These are phyloP conservation scores for Anguilla obscura DNA, from an alignment of 2,797 vertebrate species.

Conservation along the genomic window DNA sequence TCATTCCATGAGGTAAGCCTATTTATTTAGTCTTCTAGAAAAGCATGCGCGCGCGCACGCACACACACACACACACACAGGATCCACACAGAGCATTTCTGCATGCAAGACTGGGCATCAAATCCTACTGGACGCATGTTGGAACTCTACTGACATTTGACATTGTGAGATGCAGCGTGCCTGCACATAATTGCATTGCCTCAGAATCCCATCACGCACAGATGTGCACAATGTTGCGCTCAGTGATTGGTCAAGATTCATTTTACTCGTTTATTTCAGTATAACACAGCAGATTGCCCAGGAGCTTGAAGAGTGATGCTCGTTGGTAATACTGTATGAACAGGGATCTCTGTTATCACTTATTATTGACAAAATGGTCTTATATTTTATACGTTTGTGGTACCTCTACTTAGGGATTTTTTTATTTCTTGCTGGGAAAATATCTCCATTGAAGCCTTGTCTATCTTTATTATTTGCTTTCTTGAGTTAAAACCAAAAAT, in stretches of 20 bases:
- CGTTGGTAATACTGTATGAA: too few species aligned
- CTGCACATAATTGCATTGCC: background rate
- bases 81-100: background rate
- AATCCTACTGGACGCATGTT: background rate
- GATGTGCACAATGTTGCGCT: background rate
- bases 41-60: background rate
- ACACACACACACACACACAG: background rate
- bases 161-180: background rate
- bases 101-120: background rate
- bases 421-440: background rate
- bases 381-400: background rate
- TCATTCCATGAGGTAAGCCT: background rate
- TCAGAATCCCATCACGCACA: background rate
- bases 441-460: background rate
- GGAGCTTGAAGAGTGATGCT: background rate
- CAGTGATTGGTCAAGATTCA: background rate
- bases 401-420: background rate
- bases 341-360: background rate
- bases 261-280: background rate
- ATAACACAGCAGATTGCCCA: background rate
- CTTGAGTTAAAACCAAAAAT: background rate
- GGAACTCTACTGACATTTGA: background rate
- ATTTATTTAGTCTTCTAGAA: background rate
- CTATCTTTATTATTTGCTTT: background rate
- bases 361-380: background rate